A percentile compares a stretch with the other conserved stretches of the same genome.
These are phyloP conservation scores for Dryococelus australis DNA, from an alignment of 2,888 invertebrate genomes.

Conservation along the genomic window DNA sequence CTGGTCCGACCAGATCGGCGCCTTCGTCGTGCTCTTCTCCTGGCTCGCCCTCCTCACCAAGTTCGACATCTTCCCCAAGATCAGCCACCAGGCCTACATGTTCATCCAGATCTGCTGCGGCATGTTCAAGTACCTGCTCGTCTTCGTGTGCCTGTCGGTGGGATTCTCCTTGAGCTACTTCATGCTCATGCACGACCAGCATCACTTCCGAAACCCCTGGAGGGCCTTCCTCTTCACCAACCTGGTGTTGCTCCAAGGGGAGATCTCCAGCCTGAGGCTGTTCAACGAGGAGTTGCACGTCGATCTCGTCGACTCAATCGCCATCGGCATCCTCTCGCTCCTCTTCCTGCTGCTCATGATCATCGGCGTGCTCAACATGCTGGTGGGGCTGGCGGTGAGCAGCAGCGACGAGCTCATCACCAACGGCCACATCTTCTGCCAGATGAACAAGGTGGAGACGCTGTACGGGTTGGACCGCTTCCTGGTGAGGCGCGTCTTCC, in stretches of 20 bases:
- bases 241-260: slow-evolving; percentile 17
- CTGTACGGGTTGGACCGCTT: slow-evolving; percentile 22
- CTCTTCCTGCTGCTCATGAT: slow-evolving; percentile 1
- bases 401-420: slow-evolving; percentile 11
- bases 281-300: not conserved
- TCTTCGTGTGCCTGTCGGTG: slow-evolving; percentile 4
- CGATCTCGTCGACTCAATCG: slow-evolving; percentile 3
- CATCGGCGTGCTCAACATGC: slow-evolving; percentile 26
- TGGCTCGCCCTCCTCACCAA: slow-evolving; percentile 17
- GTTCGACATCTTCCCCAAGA: slow-evolving; percentile 5
- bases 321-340: not conserved
- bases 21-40: not conserved
- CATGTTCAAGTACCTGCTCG: slow-evolving; percentile 24
- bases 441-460: slow-evolving; percentile 22
- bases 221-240: not conserved
- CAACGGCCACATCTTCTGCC: slow-evolving; percentile 21
- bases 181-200: not conserved
- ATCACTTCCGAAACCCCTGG: slow-evolving; percentile 20
- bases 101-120: slow-evolving; percentile 19
- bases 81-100: slow-evolving; percentile 28
- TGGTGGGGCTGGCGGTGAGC: slow-evolving; percentile 13
- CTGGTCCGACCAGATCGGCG: slow-evolving; percentile 13
- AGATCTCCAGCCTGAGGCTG: not conserved
- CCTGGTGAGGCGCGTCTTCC: not conserved
- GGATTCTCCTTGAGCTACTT: slow-evolving; percentile 17